phyloP scores from a whole-genome alignment of 1,140 invertebrate species.

The Drosophila equinoxialis region DNA sequence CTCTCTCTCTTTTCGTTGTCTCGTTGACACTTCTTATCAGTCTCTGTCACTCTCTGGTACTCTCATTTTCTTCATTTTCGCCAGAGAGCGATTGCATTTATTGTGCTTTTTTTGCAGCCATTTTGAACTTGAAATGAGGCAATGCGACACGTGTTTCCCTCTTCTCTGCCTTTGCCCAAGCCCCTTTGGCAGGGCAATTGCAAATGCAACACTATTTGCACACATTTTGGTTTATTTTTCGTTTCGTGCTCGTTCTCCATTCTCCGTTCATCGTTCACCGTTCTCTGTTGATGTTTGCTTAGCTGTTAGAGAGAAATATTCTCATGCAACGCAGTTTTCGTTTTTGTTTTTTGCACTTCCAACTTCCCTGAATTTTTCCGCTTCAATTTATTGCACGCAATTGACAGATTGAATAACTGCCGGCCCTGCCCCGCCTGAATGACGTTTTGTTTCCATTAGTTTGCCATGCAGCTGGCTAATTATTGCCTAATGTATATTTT shows the following conservation, averaged over 20 bases:
- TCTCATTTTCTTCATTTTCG: constrained; percentile 25
- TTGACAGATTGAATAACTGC: constrained; percentile 29
- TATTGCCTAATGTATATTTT: constrained; percentile 51
- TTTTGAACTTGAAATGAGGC: constrained; percentile 50
- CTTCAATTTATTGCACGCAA: constrained; percentile 38
- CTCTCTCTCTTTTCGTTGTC: neutral
- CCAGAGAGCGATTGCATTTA: constrained; percentile 32
- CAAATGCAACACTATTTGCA: constrained; percentile 27
- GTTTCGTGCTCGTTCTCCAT: neutral
- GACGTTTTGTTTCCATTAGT: constrained; percentile 43
- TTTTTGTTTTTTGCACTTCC: neutral
- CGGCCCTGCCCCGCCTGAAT: neutral
- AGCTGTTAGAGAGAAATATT: constrained; percentile 15
- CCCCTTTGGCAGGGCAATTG: neutral
- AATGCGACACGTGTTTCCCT: constrained; percentile 45
- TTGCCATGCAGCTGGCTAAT: constrained; percentile 58
- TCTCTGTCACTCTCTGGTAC: constrained; percentile 17
- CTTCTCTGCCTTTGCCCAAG: no score
- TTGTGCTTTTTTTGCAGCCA: constrained; percentile 27
- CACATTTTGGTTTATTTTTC: constrained; percentile 20
- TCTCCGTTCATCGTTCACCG: neutral
- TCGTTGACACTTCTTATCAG: neutral
- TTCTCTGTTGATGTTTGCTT: constrained; percentile 8
- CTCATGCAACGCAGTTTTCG: constrained; percentile 37
- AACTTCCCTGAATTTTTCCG: constrained; percentile 10